phyloP scores from a whole-genome alignment of 2,888 invertebrate species.

The Baronia brevicornis region DNA sequence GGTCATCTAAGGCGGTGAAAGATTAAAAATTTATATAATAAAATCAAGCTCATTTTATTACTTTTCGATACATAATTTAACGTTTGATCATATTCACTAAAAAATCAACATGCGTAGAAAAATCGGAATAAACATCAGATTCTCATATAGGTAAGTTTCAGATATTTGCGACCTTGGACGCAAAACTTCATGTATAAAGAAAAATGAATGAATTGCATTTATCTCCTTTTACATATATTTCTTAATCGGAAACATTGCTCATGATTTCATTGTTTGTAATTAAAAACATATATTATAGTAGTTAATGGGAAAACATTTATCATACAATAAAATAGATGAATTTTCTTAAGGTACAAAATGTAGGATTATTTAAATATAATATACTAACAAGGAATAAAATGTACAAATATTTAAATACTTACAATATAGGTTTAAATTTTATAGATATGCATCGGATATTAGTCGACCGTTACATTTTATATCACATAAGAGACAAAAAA shows the following conservation, averaged over 20 bases:
- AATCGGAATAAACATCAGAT: no score
- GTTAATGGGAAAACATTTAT: constrained; percentile 13
- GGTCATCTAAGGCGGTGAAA: no score
- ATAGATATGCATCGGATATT: constrained; percentile 39
- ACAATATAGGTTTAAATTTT: constrained; percentile 47
- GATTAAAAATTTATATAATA: no score
- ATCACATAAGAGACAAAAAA: constrained; percentile 49
- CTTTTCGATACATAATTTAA: no score
- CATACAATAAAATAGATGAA: constrained; percentile 5
- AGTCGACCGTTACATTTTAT: constrained; percentile 58
- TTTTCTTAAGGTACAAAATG: constrained; percentile 1
- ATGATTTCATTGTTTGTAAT: no score
- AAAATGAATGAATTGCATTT: constrained; percentile 2
- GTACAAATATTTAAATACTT: constrained; percentile 32
- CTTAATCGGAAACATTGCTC: no score
- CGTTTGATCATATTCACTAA: no score
- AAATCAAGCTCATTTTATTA: no score
- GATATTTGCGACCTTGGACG: constrained; percentile 11
- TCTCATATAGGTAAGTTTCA: constrained; percentile 9
- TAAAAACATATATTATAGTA: no score
- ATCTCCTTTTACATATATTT: constrained; percentile 3
- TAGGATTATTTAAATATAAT: no score
- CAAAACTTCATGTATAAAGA: constrained; percentile 3
- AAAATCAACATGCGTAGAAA: no score
- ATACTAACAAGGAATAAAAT: constrained; percentile 9